Evolutionary conservation across 2,888 invertebrate species (phyloP).

Genomic region (Lycophotia porphyrea): DNA sequence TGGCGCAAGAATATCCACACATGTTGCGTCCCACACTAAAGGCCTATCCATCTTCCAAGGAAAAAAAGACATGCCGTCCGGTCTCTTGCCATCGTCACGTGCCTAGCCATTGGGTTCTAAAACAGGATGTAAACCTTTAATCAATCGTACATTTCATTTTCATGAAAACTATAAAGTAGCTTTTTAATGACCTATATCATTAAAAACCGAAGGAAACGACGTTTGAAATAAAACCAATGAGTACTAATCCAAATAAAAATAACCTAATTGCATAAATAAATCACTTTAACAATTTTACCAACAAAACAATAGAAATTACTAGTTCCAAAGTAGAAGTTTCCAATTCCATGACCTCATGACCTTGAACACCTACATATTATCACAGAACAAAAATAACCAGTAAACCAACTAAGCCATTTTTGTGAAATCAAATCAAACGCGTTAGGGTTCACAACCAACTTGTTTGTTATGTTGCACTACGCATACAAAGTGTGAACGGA

Average conservation of each 20-base stretch:
- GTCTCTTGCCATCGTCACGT: no score
- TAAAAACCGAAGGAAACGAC: neutral
- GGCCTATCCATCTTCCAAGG: no score
- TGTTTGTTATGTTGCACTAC: neutral
- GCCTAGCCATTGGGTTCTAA: no score
- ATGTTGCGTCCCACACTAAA: no score
- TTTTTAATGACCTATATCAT: no score
- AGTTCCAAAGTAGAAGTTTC: neutral
- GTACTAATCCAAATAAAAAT: neutral
- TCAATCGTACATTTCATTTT: neutral
- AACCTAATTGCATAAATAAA: constrained; percentile 9
- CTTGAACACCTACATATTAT: constrained; percentile 2
- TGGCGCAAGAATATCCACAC: no score
- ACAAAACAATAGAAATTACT: constrained; percentile 28
- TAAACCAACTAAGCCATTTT: neutral
- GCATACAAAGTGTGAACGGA: no score
- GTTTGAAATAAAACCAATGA: neutral
- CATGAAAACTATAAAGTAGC: no score
- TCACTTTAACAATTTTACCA: neutral
- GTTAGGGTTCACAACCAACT: neutral
- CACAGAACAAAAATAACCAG: neutral
- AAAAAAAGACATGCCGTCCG: no score
- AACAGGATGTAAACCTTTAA: neutral
- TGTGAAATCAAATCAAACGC: neutral
- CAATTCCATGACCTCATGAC: constrained; percentile 12